Evolutionary conservation across 2,888 invertebrate genomes (phyloP).

Genomic region (Scrobipalpa atriplicella): DNA sequence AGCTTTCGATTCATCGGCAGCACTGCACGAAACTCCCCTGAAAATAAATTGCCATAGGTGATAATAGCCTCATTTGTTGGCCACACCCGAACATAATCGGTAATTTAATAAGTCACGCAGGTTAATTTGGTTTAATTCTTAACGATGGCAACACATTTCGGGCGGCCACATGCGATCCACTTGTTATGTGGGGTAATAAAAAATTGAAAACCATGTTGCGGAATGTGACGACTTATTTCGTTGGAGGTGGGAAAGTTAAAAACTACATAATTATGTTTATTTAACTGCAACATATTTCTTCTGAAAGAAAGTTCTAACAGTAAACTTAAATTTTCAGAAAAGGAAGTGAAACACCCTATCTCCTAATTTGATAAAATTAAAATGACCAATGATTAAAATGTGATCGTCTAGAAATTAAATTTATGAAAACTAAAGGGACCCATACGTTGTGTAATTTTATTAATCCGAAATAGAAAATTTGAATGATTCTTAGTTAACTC

Average conservation of each 20-base stretch:
- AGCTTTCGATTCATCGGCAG: constrained; percentile 9
- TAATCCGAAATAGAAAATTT: too few species aligned
- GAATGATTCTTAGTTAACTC: too few species aligned
- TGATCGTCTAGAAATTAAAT: too few species aligned
- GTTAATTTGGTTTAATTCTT: constrained; percentile 33
- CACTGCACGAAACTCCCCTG: constrained; percentile 3
- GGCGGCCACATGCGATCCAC: constrained; percentile 23
- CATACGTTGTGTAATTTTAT: too few species aligned
- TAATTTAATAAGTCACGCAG: constrained; percentile 35
- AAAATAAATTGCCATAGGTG: constrained; percentile 27
- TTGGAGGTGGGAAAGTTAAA: not conserved
- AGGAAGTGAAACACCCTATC: too few species aligned
- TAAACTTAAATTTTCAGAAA: too few species aligned
- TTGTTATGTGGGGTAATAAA: constrained; percentile 19
- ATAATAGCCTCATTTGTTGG: constrained; percentile 32
- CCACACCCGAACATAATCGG: constrained; percentile 30
- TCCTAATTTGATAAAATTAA: too few species aligned
- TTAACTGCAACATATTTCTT: too few species aligned
- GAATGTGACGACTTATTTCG: constrained; percentile 2
- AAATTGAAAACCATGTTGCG: constrained; percentile 5
- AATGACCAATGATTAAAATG: too few species aligned
- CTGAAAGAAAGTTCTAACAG: too few species aligned
- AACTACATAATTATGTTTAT: too few species aligned
- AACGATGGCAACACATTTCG: constrained; percentile 28
- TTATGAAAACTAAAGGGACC: too few species aligned